Percentiles rank a stretch among this genome's conserved stretches.
Conservation (phyloP, 2,888 invertebrate species). For the Luperina testacea region DNA sequence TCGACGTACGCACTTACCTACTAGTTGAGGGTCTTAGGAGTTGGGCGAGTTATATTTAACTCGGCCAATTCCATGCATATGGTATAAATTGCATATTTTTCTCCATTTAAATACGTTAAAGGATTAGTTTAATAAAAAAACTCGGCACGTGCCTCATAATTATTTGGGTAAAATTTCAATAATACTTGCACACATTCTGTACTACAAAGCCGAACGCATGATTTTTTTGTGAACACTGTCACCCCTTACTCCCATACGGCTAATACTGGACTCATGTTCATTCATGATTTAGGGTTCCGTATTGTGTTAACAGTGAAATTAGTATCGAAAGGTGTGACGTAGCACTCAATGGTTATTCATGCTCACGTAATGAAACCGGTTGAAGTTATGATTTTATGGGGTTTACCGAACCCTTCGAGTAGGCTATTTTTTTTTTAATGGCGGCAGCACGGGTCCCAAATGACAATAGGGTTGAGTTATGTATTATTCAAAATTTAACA, state of each 20-base stretch:
- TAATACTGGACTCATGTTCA: conserved; percentile 83
- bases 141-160: conserved; percentile 46
- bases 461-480: conserved; percentile 64
- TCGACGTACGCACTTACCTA: no score
- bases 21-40: no score
- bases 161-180: conserved; percentile 47
- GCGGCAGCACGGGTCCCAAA: conserved; percentile 70
- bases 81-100: not conserved
- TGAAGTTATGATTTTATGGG: conserved; percentile 79
- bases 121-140: conserved; percentile 10
- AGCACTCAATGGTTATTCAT: conserved; percentile 83
- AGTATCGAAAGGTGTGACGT: conserved; percentile 87
- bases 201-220: conserved; percentile 18
- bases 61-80: no score
- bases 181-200: conserved; percentile 13
- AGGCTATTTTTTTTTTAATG: conserved; percentile 75
- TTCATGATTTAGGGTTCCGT: conserved; percentile 84
- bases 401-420: conserved; percentile 74
- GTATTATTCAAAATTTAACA: conserved; percentile 44
- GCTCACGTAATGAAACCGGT: conserved; percentile 82
- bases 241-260: conserved; percentile 77
- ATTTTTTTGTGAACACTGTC: conserved; percentile 75
- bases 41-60: no score
- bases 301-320: conserved; percentile 87
- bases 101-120: conserved; percentile 4